Evolutionary conservation across 1,140 invertebrate species (phyloP), one percentile per base, ranked within the genome.

Genomic region (Heliconius eleuchia): DNA sequence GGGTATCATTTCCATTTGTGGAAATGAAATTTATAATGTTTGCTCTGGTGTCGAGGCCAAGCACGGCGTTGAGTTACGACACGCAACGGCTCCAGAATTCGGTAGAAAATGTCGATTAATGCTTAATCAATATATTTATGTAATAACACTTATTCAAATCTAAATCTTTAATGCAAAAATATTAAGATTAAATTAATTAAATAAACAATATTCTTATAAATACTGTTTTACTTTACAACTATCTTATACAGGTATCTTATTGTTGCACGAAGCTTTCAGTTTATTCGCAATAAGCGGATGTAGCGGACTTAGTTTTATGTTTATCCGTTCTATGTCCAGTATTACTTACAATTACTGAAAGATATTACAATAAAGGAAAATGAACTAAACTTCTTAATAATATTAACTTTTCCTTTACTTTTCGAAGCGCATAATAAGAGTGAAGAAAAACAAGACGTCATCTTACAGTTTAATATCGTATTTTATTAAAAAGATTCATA

Each of bases 221-320:
- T 66, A 27, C 23, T 30, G 60, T 30, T 27, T 66, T 66, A 30
- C 60, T 27, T 57, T 9, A 57, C 42, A 42, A 42, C 42, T 42
- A 13, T 42, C 42, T 9, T 66, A 66, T 66, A 66, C 23, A n/a
- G 19, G 50, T 52, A 52, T 18, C 18, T 52, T 52, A 52, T 52
- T 52, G 60, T 66, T 66, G 60, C 60, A 66, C 13, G 60, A 52
- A 76, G 27, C 39, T 71, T 34, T 74, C 16, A 66, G 9, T 66
- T 66, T 66, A 66, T 66, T 66, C 27, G 60, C 60, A 66, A 66
- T 66, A 66, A 66, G 13, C 60, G 27, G 60, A 66, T 66, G 30
- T n/a, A 66, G 60, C 60, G 60, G 19, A 66, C 23, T 60, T 66
- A 66, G 27, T 66, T 27, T 23, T 66, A 66, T 30, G 23, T 66